Evolutionary conservation across 92 coral and sea anemone species (phyloP).

Genomic region (Phenganax subtilis): DNA sequence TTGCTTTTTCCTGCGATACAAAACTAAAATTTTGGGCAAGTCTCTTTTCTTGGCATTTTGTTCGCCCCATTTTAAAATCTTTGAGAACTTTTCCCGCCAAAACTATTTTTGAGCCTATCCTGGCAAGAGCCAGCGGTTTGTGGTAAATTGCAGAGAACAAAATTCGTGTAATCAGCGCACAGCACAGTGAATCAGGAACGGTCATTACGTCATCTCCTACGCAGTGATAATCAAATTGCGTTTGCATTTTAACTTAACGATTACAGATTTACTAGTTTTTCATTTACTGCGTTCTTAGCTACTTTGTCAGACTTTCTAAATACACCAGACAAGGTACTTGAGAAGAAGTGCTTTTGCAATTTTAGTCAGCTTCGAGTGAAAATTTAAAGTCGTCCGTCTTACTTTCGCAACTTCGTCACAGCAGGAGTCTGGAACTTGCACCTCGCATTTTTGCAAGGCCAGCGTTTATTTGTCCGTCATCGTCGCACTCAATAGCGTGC

Average conservation of each 20-base stretch:
- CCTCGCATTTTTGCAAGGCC: too few relatives aligned
- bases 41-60: neutral
- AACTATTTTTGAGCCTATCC: neutral
- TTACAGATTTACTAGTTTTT: conserved; percentile 59
- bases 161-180: neutral
- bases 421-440: neutral
- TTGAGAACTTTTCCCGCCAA: conserved; percentile 6
- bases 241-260: conserved; percentile 76
- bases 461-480: too few relatives aligned
- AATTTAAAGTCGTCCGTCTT: neutral
- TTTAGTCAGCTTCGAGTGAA: neutral
- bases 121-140: neutral
- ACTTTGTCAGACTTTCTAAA: conserved; percentile 80
- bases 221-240: conserved; percentile 72
- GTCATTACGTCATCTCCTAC: conserved; percentile 52
- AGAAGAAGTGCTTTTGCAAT: neutral
- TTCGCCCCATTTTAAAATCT: neutral
- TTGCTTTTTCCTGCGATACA: neutral
- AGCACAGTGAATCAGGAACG: too few relatives aligned
- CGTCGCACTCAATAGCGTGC: too few relatives aligned
- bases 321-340: conserved; percentile 72
- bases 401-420: neutral
- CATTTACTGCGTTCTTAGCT: conserved; percentile 64
- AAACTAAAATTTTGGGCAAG: neutral
- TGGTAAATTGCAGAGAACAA: neutral